Base-by-base conservation (phyloP, 2,113 vertebrate genomes). In the Thomomys bottae region DNA sequence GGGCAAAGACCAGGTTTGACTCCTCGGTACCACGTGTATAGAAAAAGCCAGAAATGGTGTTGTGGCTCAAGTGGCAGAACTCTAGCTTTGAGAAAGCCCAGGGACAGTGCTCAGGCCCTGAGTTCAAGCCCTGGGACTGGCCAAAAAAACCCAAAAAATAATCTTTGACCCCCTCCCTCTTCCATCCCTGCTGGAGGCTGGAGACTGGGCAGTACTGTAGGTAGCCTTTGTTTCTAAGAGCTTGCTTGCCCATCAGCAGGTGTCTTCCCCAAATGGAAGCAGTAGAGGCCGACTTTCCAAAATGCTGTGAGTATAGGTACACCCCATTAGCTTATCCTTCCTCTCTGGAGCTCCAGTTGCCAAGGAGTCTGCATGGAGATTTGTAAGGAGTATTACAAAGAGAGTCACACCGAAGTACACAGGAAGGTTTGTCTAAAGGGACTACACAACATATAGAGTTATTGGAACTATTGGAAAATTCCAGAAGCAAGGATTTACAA, bases 401-500 rank as follows among this genome's bases (percentile, higher is more conserved):
- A 54, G 49, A 54, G 49, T 54, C 68, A 20, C 88, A 59, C 72
- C 64, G 21, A 89, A 36, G 57, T 57, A 49, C 64, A 66, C 20
- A 34, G 70, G 49, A 34, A 36, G 68, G 36, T 78, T 77, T 80
- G 17, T 17, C 49, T 54, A 54, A 54, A 75, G 73, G 45, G 17
- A 45, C 36, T 57, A 0, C 3, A 5, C 36, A 14, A 36, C 24
- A 1, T 14, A 38, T 73, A 54, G 34, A 10, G 45, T 91, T 94
- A 38, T 59, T 57, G 59, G 71, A 79, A 32, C 45, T 59, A 26
- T 61, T 72, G 32, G 59, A 40, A 40, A 88, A 81, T 59, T 18
- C 80, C 66, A 38, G 40, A 84, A 36, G 57, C 61, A 45, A 87
- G 57, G 78, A 40, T 66, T 91, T 94, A 63, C 57, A 82, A 96